These are phyloP conservation scores for Gymnoscelis rufifasciata DNA, from an alignment of 2,888 invertebrate species.

Conservation along the genomic window DNA sequence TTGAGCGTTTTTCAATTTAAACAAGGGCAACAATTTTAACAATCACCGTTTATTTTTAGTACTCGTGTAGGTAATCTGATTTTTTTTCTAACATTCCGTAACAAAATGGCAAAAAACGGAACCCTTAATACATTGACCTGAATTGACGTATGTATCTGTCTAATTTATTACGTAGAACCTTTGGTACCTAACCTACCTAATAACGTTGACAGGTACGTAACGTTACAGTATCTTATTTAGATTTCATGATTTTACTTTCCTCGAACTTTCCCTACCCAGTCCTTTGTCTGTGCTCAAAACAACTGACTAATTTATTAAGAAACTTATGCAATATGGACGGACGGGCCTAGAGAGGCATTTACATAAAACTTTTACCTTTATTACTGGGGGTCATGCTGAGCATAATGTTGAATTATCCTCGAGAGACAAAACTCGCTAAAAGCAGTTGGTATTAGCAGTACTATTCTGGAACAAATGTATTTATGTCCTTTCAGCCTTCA, in stretches of 20 bases:
- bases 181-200: too few relatives aligned
- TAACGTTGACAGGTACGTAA: too few relatives aligned
- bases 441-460: slow-evolving; percentile 11
- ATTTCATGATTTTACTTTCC: neutral
- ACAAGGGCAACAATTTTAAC: too few relatives aligned
- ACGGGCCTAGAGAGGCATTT: slow-evolving; percentile 35
- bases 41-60: too few relatives aligned
- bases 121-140: too few relatives aligned
- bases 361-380: slow-evolving; percentile 49
- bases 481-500: neutral
- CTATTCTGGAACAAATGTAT: neutral
- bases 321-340: slow-evolving; percentile 41
- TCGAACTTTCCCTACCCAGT: slow-evolving; percentile 20
- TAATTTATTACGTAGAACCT: too few relatives aligned
- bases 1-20: too few relatives aligned
- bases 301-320: slow-evolving; percentile 48
- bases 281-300: slow-evolving; percentile 41
- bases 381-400: slow-evolving; percentile 23
- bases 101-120: too few relatives aligned
- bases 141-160: too few relatives aligned
- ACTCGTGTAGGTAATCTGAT: too few relatives aligned
- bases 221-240: neutral
- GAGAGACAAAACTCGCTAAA: slow-evolving; percentile 23
- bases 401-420: slow-evolving; percentile 25
- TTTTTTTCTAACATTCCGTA: too few relatives aligned